These are phyloP conservation scores for Ptychochromis oligacanthus DNA, from an alignment of 2,113 vertebrate genomes.

Conservation along the genomic window DNA sequence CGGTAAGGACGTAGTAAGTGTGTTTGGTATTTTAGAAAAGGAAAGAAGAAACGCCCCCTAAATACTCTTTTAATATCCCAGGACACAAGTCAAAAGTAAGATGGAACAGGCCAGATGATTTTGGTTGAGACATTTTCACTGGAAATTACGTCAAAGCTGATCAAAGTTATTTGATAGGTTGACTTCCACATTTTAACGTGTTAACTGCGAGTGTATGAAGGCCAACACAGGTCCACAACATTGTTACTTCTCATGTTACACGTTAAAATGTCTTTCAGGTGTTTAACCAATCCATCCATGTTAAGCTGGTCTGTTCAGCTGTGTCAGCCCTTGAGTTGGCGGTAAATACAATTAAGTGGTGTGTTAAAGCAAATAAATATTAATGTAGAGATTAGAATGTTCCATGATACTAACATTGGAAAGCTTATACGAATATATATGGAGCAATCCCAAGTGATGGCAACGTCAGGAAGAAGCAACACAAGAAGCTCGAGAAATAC, in stretches of 20 bases:
- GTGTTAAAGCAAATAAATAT: too few species aligned
- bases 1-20: fast-evolving
- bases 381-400: too few species aligned
- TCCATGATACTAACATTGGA: too few species aligned
- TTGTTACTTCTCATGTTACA: neutral
- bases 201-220: neutral
- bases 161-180: neutral
- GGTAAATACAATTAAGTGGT: neutral
- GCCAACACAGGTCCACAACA: neutral
- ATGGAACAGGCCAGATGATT: neutral
- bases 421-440: too few species aligned
- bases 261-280: neutral
- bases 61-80: neutral
- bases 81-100: neutral
- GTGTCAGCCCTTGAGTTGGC: neutral
- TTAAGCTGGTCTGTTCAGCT: neutral
- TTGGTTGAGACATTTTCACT: neutral
- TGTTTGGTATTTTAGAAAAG: neutral
- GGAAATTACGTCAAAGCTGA: neutral
- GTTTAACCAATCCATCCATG: neutral
- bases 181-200: neutral
- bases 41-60: neutral
- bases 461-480: too few species aligned
- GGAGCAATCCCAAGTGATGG: too few species aligned
- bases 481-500: too few species aligned